These are phyloP conservation scores for Drosophila miranda DNA, from an alignment of 1,140 invertebrate genomes.

Conservation along the genomic window DNA sequence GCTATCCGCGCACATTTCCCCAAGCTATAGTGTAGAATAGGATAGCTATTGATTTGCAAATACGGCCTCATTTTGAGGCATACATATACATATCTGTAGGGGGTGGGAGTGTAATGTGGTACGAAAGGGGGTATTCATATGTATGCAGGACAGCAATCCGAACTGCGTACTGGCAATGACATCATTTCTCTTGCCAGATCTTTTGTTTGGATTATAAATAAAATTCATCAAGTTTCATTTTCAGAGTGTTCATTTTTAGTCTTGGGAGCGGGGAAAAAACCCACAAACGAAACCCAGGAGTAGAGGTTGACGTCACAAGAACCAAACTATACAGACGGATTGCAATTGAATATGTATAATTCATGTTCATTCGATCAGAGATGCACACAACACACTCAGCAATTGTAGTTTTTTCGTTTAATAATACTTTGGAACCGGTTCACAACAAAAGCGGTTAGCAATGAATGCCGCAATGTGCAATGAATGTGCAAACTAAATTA, in stretches of 20 bases:
- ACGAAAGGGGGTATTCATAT: not conserved
- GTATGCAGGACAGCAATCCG: not conserved
- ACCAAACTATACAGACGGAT: conserved; percentile 6
- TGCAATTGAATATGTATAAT: conserved; percentile 4
- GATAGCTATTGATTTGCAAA: conserved; percentile 8
- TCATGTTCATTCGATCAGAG: conserved; percentile 7
- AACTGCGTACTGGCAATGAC: conserved; percentile 10
- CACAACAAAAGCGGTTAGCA: conserved; percentile 1
- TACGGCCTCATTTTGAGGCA: not conserved
- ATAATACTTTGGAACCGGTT: conserved; percentile 30
- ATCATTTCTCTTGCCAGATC: conserved; percentile 31
- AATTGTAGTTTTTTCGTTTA: not conserved
- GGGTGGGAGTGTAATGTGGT: not conserved
- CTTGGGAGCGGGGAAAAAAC: conserved; percentile 10
- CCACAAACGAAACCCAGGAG: conserved; percentile 1
- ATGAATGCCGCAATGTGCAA: not conserved
- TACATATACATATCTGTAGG: not conserved
- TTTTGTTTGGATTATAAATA: conserved; percentile 35
- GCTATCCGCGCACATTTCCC: not conserved
- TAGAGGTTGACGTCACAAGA: conserved; percentile 1
- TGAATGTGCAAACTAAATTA: conserved; percentile 5
- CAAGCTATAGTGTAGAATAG: not conserved
- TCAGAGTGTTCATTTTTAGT: not conserved
- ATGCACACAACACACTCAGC: not conserved
- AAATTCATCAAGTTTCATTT: conserved; percentile 46